phyloP scores from a whole-genome alignment of 2,113 vertebrate genomes.

The Antennarius striatus region DNA sequence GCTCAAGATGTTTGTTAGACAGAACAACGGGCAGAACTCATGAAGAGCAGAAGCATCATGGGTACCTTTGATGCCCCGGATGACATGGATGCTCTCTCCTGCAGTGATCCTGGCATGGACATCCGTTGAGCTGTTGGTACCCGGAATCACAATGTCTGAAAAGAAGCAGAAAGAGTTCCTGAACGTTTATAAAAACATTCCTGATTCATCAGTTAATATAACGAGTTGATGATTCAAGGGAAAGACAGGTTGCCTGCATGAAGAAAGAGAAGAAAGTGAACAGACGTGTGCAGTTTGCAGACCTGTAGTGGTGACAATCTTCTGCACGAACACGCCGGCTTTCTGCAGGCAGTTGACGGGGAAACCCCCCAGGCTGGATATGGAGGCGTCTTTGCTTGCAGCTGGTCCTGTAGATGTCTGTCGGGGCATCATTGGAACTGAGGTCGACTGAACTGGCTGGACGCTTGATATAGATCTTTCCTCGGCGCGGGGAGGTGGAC shows the following conservation, averaged over 20 bases:
- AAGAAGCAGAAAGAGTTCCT: not conserved
- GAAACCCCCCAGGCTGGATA: constrained; percentile 84
- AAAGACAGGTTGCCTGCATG: not conserved
- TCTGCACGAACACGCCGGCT: constrained; percentile 95
- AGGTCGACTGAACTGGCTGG: constrained; percentile 87
- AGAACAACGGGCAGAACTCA: not conserved
- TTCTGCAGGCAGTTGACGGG: constrained; percentile 93
- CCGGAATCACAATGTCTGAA: constrained; percentile 95
- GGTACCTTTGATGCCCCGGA: constrained; percentile 93
- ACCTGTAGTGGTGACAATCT: constrained; percentile 96
- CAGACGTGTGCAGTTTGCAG: not conserved
- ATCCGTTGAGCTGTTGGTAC: constrained; percentile 89
- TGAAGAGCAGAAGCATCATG: not conserved
- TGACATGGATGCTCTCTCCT: constrained; percentile 95
- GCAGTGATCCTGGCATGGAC: constrained; percentile 91
- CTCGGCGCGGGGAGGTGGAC: constrained; percentile 84
- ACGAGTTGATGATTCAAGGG: not conserved
- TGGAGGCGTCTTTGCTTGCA: constrained; percentile 53
- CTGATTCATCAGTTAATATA: not conserved
- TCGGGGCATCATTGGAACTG: constrained; percentile 88
- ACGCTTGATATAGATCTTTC: constrained; percentile 88
- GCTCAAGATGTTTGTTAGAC: not conserved
- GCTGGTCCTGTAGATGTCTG: constrained; percentile 77
- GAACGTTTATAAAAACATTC: not conserved
- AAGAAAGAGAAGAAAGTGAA: not conserved